These are phyloP conservation scores for Lampris incognitus DNA, from an alignment of 2,113 vertebrate species.

Conservation along the genomic window DNA sequence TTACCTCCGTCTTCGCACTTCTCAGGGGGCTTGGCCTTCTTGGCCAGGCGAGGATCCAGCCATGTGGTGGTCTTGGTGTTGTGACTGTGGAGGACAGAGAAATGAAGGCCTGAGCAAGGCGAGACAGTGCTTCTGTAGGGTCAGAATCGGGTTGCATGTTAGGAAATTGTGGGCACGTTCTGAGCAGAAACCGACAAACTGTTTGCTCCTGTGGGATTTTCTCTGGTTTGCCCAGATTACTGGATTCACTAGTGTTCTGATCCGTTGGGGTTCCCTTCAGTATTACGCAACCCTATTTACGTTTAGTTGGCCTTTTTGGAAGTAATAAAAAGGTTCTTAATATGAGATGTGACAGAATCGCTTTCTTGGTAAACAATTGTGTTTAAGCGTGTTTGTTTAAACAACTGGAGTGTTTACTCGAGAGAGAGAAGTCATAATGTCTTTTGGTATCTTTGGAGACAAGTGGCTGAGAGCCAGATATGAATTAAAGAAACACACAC, in stretches of 20 bases:
- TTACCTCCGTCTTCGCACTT: conserved; percentile 97
- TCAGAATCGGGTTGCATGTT: conserved; percentile 1
- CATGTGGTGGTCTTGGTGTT: conserved; percentile 99
- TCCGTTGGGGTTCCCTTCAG: conserved; percentile 35
- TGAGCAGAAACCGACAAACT: background rate
- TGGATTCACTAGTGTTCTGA: conserved; percentile 36
- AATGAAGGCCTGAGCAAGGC: conserved; percentile 12
- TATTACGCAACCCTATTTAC: conserved; percentile 41
- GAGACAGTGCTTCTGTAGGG: conserved; percentile 8
- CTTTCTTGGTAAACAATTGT: conserved; percentile 16
- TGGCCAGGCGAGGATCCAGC: conserved; percentile 96
- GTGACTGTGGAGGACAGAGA: conserved; percentile 84
- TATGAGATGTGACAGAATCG: conserved; percentile 49
- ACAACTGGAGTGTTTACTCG: conserved; percentile 63
- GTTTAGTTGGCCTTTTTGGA: conserved; percentile 47
- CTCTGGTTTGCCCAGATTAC: conserved; percentile 9
- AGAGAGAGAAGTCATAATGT: conserved; percentile 62
- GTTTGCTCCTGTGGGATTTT: background rate
- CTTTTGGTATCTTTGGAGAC: conserved; percentile 60
- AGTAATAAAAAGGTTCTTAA: conserved; percentile 25
- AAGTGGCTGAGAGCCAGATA: conserved; percentile 55
- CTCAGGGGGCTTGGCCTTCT: conserved; percentile 98
- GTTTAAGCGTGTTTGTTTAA: conserved; percentile 42
- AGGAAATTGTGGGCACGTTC: background rate
- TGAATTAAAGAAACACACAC: conserved; percentile 33